Evolutionary conservation across 2,888 invertebrate species (phyloP).

Genomic region (Leptinotarsa tumamoca): DNA sequence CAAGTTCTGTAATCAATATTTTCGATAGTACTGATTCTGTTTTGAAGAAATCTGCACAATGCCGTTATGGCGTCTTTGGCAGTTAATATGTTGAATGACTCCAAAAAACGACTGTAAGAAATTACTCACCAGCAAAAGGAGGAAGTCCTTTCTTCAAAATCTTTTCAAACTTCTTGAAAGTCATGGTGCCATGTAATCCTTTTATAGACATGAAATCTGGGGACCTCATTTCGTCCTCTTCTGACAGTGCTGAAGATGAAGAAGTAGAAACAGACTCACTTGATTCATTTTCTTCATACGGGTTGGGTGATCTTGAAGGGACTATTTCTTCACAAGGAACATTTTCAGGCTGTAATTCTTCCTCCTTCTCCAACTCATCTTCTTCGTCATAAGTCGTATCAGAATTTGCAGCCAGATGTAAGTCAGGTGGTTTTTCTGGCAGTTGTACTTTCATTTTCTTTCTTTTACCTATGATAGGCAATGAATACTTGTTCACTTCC

Average conservation of each 20-base stretch:
- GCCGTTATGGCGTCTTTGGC: too few species aligned
- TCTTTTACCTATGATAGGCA: constrained; percentile 71
- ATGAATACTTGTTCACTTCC: constrained; percentile 29
- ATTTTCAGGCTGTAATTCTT: constrained; percentile 14
- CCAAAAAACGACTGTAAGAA: not conserved
- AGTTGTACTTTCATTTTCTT: constrained; percentile 69
- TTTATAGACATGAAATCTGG: constrained; percentile 37
- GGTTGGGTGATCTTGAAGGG: not conserved
- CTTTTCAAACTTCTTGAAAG: constrained; percentile 50
- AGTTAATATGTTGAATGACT: too few species aligned
- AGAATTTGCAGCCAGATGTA: constrained; percentile 53
- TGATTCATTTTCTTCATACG: not conserved
- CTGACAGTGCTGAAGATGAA: constrained; percentile 24
- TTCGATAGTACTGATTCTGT: too few species aligned
- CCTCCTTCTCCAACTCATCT: constrained; percentile 19
- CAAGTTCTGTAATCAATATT: too few species aligned
- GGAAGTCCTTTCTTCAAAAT: constrained; percentile 48
- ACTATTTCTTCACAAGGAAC: not conserved
- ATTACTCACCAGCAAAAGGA: constrained; percentile 46
- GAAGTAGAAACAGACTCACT: too few species aligned
- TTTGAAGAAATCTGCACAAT: too few species aligned
- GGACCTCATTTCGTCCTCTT: constrained; percentile 32
- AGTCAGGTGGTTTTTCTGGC: constrained; percentile 51
- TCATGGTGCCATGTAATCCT: constrained; percentile 39
- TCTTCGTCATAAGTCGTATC: constrained; percentile 66